Conservation (phyloP, 2,113 vertebrate species). For the Theristicus caerulescens region DNA sequence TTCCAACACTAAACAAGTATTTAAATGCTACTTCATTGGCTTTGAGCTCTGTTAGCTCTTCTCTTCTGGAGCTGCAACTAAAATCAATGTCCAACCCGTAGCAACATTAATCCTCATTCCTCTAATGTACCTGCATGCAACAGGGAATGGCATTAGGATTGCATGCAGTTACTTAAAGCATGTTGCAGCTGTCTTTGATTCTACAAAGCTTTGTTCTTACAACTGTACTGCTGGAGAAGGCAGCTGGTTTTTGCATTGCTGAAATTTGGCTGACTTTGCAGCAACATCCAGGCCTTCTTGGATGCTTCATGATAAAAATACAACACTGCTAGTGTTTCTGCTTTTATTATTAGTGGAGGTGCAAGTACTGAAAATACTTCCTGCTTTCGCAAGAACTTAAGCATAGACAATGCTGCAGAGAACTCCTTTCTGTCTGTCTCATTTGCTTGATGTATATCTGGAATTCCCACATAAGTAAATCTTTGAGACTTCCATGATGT, state of each 20-base stretch:
- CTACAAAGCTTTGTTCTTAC: background rate
- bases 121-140: background rate
- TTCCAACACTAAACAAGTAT: background rate
- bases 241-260: conserved; percentile 39
- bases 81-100: background rate
- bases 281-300: conserved; percentile 5
- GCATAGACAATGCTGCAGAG: background rate
- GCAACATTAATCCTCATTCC: background rate
- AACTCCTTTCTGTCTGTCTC: background rate
- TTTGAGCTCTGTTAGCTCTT: background rate
- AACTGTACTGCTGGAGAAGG: background rate
- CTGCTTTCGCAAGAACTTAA: background rate
- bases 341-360: conserved; percentile 34
- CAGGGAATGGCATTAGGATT: background rate
- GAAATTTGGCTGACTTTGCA: background rate
- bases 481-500: background rate
- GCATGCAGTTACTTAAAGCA: background rate
- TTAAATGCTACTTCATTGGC: background rate
- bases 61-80: background rate
- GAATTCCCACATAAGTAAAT: background rate
- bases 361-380: conserved; percentile 10
- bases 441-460: background rate
- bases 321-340: background rate
- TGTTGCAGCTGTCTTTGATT: background rate
- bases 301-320: conserved; percentile 1